Evolutionary conservation across 2,113 vertebrate species (phyloP), one percentile per base, ranked within the genome.

Genomic region (Ochotona princeps): DNA sequence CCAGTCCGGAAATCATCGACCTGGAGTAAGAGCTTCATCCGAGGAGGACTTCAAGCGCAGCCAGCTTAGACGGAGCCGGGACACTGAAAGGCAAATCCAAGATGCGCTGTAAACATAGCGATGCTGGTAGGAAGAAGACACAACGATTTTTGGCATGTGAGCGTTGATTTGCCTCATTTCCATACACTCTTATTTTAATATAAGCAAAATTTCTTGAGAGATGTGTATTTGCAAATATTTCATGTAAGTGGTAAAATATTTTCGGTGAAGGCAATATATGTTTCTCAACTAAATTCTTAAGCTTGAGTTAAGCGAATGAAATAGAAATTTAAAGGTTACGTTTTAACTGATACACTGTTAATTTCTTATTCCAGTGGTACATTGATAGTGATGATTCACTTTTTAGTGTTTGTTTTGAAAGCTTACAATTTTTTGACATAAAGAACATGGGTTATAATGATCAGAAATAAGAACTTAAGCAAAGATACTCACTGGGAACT

Each of bases 171-270:
- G 7, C 30, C 13, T 61, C 23, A 60, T 96, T 70, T 91, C 1
- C 1, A 8, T 49, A 13, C n/a, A 0, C 72, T n/a, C 74, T 82
- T 61, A 66, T 51, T 87, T 86, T 87, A 88, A 63, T 61, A 13
- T 67, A 87, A 54, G 10, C n/a, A 91, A 26, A 2, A 67, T 91
- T 84, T 93, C 13, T 66, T 63, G 12, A 74, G 18, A 7, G 6
- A 30, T 5, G 8, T 26, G 2, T 66, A 38, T 70, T 38, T 54
- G 83, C 72, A 91, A 21, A 49, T 17, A 75, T 17, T 61, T 87
- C 14, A 28, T 61, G 75, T 81, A 92, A 65, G 65, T n/a, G 61
- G 63, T 13, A 83, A 80, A 83, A n/a, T 73, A 80, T 78, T 87
- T 96, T 25, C 17, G 54, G 49, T 5, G 49, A 69, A 54, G 83